phyloP scores from a whole-genome alignment of 2,888 invertebrate genomes.

The Polietes domitor region DNA sequence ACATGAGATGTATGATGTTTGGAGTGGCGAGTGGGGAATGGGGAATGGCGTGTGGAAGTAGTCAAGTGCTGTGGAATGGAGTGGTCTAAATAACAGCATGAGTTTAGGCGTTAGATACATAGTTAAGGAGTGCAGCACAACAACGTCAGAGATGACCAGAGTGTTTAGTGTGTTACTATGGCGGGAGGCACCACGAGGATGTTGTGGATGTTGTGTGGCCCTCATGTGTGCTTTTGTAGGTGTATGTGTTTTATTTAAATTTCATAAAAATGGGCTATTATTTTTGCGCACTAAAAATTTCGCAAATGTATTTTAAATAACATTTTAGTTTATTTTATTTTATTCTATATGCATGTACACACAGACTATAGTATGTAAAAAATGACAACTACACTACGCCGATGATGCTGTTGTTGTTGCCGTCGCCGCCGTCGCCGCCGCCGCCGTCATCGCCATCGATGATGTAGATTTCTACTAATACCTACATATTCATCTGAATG shows the following conservation, averaged over 20 bases:
- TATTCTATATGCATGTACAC: background rate
- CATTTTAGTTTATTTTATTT: background rate
- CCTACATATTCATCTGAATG: background rate
- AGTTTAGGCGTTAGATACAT: conserved; percentile 58
- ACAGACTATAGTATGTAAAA: background rate
- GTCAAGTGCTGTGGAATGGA: background rate
- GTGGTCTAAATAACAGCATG: conserved; percentile 25
- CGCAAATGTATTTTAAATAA: conserved; percentile 18
- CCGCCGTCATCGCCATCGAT: background rate
- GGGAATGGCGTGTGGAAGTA: too few species aligned
- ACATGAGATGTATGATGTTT: background rate
- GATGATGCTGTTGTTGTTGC: background rate
- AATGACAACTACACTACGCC: background rate
- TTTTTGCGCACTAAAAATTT: conserved; percentile 19
- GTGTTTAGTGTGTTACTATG: background rate
- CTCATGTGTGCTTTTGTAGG: background rate
- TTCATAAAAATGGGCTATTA: conserved; percentile 3
- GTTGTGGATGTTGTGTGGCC: conserved; percentile 2
- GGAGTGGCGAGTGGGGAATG: too few species aligned
- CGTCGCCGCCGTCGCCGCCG: background rate
- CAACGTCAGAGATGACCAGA: background rate
- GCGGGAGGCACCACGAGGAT: background rate
- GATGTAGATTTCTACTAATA: background rate
- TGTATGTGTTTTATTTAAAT: background rate
- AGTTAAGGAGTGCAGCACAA: conserved; percentile 35